Percentiles rank a stretch among this genome's conserved stretches.
Evolutionary conservation across 2,797 vertebrate species (phyloP).

Genomic region (Glyptemys insculpta): DNA sequence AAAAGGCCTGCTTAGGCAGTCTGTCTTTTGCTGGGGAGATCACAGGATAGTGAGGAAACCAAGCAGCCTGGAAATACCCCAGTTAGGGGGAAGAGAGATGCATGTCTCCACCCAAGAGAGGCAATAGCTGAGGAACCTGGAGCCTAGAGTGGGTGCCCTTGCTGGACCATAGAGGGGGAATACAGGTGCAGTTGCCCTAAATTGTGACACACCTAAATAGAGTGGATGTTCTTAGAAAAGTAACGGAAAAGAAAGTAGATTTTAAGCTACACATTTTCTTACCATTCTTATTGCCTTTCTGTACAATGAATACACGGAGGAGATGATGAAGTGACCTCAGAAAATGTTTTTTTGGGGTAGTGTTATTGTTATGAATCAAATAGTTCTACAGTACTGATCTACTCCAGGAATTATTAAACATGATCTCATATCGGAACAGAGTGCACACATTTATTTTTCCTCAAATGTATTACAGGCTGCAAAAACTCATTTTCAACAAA

Average conservation of each 20-base stretch:
- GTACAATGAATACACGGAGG: background rate
- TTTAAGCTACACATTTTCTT: background rate
- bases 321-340: background rate
- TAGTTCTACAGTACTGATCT: constrained; percentile 42
- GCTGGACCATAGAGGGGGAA: background rate
- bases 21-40: background rate
- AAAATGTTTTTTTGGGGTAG: background rate
- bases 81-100: background rate
- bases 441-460: constrained; percentile 61
- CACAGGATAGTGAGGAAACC: background rate
- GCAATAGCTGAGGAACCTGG: background rate
- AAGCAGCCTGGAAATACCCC: background rate
- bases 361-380: constrained; percentile 8
- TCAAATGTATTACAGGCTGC: constrained; percentile 43
- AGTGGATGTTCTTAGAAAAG: background rate
- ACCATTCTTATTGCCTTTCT: constrained; percentile 25
- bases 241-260: background rate
- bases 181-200: background rate
- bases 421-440: constrained; percentile 57
- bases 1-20: background rate
- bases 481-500: constrained; percentile 61
- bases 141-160: background rate
- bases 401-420: constrained; percentile 31
- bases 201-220: background rate
- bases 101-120: background rate